Percentiles rank a stretch among this genome's conserved stretches.
phyloP scores from a whole-genome alignment of 2,888 invertebrate genomes.

The Sepiola atlantica region DNA sequence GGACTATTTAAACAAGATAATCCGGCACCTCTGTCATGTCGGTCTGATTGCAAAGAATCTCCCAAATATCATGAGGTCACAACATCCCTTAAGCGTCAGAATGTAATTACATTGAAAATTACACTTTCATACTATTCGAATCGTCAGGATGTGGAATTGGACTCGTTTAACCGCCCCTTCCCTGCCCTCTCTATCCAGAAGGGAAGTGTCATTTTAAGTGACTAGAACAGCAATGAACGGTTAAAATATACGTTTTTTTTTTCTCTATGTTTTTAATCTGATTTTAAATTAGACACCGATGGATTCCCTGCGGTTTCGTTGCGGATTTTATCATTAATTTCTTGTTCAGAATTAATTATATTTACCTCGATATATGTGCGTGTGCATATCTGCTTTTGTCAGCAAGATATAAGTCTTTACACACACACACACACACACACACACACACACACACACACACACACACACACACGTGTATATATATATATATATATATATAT shows the following conservation, averaged over 20 bases:
- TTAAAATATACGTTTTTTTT: neutral
- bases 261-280: too few relatives aligned
- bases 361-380: neutral
- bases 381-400: too few relatives aligned
- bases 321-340: neutral
- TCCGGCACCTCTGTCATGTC: too few relatives aligned
- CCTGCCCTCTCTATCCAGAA: neutral
- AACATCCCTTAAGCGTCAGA: neutral
- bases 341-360: constrained; percentile 32
- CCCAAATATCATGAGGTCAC: neutral
- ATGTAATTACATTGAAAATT: constrained; percentile 16
- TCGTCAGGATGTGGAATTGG: neutral
- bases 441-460: neutral
- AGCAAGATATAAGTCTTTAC: neutral
- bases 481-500: too few relatives aligned
- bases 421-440: neutral
- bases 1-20: too few relatives aligned
- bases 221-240: neutral
- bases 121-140: neutral
- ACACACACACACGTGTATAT: neutral
- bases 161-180: neutral
- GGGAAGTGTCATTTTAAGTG: constrained; percentile 32
- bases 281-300: neutral
- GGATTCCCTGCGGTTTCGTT: neutral
- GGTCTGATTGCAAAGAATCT: neutral